phyloP scores from a whole-genome alignment of 2,797 vertebrate genomes.

The Pipistrellus pipistrellus region DNA sequence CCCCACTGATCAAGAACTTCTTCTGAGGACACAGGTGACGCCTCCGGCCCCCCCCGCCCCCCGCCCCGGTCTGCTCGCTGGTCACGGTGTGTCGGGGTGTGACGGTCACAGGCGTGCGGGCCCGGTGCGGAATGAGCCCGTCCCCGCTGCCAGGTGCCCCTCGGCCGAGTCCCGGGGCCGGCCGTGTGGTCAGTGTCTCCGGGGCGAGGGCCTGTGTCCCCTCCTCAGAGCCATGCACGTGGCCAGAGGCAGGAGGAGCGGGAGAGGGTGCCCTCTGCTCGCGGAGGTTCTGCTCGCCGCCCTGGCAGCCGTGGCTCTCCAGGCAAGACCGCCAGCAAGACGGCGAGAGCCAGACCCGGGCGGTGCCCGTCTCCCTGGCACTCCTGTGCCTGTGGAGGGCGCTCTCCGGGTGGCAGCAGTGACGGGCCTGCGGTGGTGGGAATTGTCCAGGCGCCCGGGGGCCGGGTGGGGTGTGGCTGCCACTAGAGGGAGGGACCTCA shows the following conservation, averaged over 20 bases:
- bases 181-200: not conserved
- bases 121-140: not conserved
- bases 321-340: not conserved
- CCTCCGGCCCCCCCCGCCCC: rapidly evolving
- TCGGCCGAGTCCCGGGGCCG: not conserved
- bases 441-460: rapidly evolving
- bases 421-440: rapidly evolving
- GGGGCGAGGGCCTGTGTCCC: not conserved
- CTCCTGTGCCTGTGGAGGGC: not conserved
- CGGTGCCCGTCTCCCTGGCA: rapidly evolving
- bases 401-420: not conserved
- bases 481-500: rapidly evolving
- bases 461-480: not conserved
- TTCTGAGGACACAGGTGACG: constrained; percentile 90
- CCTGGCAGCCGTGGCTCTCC: not conserved
- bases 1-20: constrained; percentile 98
- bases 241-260: not conserved
- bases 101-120: not conserved
- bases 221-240: rapidly evolving
- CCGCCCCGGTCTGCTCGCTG: not conserved
- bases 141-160: no score
- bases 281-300: not conserved
- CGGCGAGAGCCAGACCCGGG: no score
- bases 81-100: no score
- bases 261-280: not conserved